Conservation (phyloP, 2,797 vertebrate genomes). For the Tenualosa ilisha region DNA sequence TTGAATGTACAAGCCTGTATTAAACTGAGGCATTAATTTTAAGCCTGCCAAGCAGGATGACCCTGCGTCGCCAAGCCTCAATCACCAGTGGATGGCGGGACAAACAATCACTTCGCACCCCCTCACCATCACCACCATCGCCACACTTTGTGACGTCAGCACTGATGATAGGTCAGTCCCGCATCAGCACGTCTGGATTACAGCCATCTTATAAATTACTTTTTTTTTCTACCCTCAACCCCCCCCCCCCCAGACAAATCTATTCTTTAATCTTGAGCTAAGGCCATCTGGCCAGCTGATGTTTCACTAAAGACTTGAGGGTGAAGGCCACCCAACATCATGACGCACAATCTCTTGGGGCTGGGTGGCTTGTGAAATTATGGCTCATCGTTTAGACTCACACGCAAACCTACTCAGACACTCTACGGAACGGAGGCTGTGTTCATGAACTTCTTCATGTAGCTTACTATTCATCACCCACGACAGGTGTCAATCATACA, state of each 20-base stretch:
- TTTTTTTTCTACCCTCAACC: constrained; percentile 55
- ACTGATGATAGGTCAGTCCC: constrained; percentile 56
- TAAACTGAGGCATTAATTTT: not conserved
- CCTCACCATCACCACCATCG: not conserved
- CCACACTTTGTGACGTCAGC: constrained; percentile 63
- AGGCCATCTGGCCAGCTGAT: constrained; percentile 71
- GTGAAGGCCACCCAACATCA: constrained; percentile 30
- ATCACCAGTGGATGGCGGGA: not conserved
- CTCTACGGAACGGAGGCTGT: not conserved
- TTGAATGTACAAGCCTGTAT: not conserved
- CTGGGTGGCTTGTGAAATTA: not conserved
- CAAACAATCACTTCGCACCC: not conserved
- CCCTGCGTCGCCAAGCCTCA: not conserved
- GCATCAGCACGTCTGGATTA: constrained; percentile 75
- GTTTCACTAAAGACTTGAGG: constrained; percentile 44
- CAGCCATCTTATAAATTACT: constrained; percentile 76
- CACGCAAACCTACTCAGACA: not conserved
- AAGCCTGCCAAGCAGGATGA: not conserved
- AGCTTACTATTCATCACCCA: constrained; percentile 18
- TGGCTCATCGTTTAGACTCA: not conserved
- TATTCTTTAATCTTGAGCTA: constrained; percentile 76
- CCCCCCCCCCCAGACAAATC: constrained; percentile 66
- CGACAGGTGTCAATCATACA: constrained; percentile 34
- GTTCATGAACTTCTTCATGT: constrained; percentile 15
- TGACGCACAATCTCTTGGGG: not conserved